Conservation (phyloP, 1,140 invertebrate genomes). For the Drosophila ohnishii region DNA sequence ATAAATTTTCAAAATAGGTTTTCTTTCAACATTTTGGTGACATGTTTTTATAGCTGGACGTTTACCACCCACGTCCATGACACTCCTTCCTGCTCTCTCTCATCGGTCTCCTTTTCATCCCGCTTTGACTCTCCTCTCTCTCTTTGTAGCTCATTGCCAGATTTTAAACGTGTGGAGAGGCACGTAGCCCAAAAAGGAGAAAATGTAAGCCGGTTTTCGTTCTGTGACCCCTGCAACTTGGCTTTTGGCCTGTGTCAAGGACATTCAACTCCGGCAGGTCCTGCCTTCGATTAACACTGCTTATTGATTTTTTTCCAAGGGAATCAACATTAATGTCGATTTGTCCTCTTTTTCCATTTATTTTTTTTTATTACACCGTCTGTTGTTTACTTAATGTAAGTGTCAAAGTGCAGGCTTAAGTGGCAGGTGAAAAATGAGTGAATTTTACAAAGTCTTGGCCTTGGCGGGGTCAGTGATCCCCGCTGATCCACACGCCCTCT, state of each 20-base stretch:
- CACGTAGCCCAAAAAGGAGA: constrained; percentile 49
- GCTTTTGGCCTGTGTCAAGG: constrained; percentile 59
- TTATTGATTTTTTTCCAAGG: constrained; percentile 53
- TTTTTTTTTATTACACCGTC: constrained; percentile 2
- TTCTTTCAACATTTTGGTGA: neutral
- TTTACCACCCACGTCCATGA: neutral
- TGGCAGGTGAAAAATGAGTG: constrained; percentile 28
- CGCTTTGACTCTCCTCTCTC: neutral
- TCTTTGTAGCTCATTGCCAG: constrained; percentile 7
- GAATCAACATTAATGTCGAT: neutral
- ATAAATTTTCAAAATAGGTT: no score
- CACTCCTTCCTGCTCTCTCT: constrained; percentile 7
- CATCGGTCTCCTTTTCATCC: constrained; percentile 3
- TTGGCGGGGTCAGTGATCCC: constrained; percentile 32
- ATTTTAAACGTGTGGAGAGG: constrained; percentile 38
- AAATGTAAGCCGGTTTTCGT: constrained; percentile 21
- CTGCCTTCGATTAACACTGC: constrained; percentile 27
- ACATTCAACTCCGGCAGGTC: constrained; percentile 53
- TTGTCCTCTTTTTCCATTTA: neutral
- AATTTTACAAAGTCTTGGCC: constrained; percentile 26
- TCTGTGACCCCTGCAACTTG: constrained; percentile 34
- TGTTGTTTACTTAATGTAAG: constrained; percentile 2
- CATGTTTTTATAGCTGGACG: neutral
- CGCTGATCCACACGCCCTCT: neutral
- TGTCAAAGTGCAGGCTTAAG: constrained; percentile 20